Percentiles rank a stretch among this genome's conserved stretches.
These are phyloP conservation scores for Notoglanidium macrostoma DNA, from an alignment of 2,797 vertebrate genomes.

Conservation along the genomic window DNA sequence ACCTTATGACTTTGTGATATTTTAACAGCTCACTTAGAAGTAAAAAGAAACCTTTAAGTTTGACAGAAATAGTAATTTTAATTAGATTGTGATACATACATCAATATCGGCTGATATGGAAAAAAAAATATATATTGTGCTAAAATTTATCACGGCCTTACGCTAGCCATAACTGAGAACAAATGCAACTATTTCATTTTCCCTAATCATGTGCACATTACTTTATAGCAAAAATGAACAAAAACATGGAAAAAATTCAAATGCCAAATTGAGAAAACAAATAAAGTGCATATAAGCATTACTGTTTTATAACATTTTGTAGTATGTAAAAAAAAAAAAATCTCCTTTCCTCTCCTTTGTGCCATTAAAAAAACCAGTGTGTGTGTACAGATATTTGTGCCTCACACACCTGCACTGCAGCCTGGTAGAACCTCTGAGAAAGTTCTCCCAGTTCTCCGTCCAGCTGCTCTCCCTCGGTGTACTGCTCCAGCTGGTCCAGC, in stretches of 20 bases:
- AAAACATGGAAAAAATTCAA: not conserved
- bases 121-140: too few species aligned
- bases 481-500: conserved; percentile 89
- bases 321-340: not conserved
- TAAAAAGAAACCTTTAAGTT: too few species aligned
- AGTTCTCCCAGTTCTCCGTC: conserved; percentile 86
- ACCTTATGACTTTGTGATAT: too few species aligned
- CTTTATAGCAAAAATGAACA: not conserved
- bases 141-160: too few species aligned
- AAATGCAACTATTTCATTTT: not conserved
- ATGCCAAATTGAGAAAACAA: not conserved
- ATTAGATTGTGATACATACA: too few species aligned
- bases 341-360: not conserved
- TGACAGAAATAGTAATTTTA: too few species aligned
- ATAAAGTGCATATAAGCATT: not conserved
- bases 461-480: conserved; percentile 69
- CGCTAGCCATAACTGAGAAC: not conserved
- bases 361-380: not conserved
- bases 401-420: conserved; percentile 84
- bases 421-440: conserved; percentile 88
- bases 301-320: not conserved
- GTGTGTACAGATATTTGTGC: not conserved
- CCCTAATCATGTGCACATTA: not conserved
- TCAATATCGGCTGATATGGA: too few species aligned
- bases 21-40: too few species aligned